These are phyloP conservation scores for Isaurus tuberculatus DNA, from an alignment of 92 coral and sea anemone species.

Conservation along the genomic window DNA sequence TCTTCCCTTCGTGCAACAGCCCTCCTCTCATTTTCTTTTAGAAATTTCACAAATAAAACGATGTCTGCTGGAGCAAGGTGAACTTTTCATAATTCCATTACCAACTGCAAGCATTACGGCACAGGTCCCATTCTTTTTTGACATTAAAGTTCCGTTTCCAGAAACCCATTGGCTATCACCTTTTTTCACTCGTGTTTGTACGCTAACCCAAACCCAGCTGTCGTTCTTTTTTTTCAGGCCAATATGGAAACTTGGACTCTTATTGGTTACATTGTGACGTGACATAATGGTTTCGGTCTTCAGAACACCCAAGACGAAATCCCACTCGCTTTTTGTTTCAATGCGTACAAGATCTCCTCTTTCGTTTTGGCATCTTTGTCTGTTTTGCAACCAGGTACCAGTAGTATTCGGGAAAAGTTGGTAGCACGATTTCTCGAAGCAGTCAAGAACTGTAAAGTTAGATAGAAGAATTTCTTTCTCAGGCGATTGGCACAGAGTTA, in stretches of 20 bases:
- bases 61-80: slow-evolving; percentile 7
- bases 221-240: slow-evolving; percentile 12
- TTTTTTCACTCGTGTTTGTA: neutral
- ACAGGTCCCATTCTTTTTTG: slow-evolving; percentile 2
- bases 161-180: slow-evolving; percentile 13
- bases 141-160: neutral
- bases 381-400: slow-evolving; percentile 27
- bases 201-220: slow-evolving; percentile 26
- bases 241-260: slow-evolving; percentile 8
- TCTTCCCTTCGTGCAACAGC: no score
- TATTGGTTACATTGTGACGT: neutral
- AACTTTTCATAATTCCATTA: neutral
- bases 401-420: slow-evolving; percentile 13
- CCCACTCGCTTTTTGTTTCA: slow-evolving; percentile 31
- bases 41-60: slow-evolving; percentile 28
- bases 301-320: neutral
- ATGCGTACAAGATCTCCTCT: slow-evolving; percentile 37
- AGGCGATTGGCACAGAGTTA: neutral
- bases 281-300: neutral
- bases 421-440: slow-evolving; percentile 28
- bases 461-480: neutral
- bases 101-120: slow-evolving; percentile 5
- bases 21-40: neutral
- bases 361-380: slow-evolving; percentile 11
- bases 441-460: slow-evolving; percentile 36